Percentiles rank a stretch among this genome's conserved stretches.
Conservation (phyloP, 2,113 vertebrate species). For the Machaerirhynchus nigripectus region DNA sequence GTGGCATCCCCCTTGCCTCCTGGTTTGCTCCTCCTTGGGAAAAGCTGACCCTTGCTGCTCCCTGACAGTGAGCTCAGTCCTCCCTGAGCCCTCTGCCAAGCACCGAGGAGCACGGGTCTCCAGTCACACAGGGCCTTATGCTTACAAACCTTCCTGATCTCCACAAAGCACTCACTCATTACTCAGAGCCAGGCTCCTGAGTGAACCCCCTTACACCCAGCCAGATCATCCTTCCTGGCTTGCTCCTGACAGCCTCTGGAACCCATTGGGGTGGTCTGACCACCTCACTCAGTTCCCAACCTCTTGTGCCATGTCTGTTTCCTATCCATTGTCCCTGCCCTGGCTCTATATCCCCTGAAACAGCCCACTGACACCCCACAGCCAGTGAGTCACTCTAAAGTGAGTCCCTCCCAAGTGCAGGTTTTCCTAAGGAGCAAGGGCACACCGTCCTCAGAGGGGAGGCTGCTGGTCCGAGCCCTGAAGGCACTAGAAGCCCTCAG, state of each 20-base stretch:
- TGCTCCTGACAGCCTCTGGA: not conserved
- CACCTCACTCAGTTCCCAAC: not conserved
- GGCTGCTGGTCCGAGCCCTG: not conserved
- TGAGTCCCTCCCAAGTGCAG: not conserved
- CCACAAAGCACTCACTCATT: not conserved
- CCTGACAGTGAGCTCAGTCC: not conserved
- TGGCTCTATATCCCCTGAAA: not conserved
- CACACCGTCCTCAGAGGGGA: not conserved
- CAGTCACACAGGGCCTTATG: accelerated
- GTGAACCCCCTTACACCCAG: not conserved
- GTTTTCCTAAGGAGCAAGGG: not conserved
- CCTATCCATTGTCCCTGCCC: not conserved
- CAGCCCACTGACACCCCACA: not conserved
- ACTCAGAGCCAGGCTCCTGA: not conserved
- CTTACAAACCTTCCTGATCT: not conserved
- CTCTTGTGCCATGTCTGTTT: not conserved
- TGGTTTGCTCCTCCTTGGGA: not conserved
- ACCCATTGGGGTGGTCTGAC: accelerated
- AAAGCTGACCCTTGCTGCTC: not conserved
- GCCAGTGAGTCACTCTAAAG: not conserved
- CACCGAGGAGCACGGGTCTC: accelerated
- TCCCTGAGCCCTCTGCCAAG: not conserved
- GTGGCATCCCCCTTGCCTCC: not conserved
- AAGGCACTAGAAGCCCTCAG: not conserved
- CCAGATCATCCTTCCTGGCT: not conserved